A percentile compares a stretch with the other conserved stretches of the same genome.
phyloP scores from a whole-genome alignment of 1,140 invertebrate species.

The Drosophila asahinai region DNA sequence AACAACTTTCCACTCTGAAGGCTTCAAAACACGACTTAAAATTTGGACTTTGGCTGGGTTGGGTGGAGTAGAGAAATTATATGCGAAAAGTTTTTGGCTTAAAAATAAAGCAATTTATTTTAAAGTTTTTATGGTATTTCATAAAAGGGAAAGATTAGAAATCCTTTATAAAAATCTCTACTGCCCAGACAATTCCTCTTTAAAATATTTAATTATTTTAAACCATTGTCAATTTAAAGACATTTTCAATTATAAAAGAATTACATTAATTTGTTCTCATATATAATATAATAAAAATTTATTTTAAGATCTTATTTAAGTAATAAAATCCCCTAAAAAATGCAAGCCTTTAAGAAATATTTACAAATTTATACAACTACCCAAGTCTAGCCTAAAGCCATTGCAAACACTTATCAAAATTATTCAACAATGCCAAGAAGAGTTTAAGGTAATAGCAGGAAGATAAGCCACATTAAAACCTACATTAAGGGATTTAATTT shows the following conservation, averaged over 20 bases:
- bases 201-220: too few species aligned
- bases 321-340: not conserved
- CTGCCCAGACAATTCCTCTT: too few species aligned
- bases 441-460: constrained; percentile 20
- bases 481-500: constrained; percentile 22
- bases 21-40: constrained; percentile 18
- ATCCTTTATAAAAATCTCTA: too few species aligned
- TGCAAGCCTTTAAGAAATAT: not conserved
- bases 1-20: constrained; percentile 40
- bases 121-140: not conserved
- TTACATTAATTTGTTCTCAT: too few species aligned
- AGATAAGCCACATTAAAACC: constrained; percentile 36
- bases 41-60: not conserved
- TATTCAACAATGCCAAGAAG: constrained; percentile 11
- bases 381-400: not conserved
- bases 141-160: not conserved
- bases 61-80: not conserved
- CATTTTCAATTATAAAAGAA: too few species aligned
- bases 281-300: too few species aligned
- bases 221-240: too few species aligned
- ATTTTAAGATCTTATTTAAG: too few species aligned
- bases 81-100: not conserved
- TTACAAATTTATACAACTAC: not conserved
- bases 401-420: constrained; percentile 9
- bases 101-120: not conserved